Conservation (phyloP, 2,888 invertebrate species). For the Melinaea menophilus region DNA sequence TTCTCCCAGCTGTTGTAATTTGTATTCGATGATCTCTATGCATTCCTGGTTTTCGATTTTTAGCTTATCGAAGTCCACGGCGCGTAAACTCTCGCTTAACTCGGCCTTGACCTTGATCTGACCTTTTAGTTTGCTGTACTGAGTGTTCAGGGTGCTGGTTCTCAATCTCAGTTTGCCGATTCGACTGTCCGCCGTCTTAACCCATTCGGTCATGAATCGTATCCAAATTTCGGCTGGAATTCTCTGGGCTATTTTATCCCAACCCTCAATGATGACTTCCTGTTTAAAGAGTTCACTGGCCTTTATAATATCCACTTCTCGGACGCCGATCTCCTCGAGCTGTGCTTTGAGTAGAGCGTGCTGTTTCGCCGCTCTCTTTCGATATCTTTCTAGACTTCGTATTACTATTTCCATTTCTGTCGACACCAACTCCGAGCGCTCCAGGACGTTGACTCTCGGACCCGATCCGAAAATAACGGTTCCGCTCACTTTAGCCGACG, state of each 20-base stretch:
- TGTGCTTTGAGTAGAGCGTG: constrained; percentile 68
- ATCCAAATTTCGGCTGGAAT: constrained; percentile 80
- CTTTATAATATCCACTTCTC: constrained; percentile 71
- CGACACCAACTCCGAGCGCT: constrained; percentile 70
- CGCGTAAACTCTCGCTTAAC: constrained; percentile 76
- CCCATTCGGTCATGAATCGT: constrained; percentile 80
- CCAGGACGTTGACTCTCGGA: constrained; percentile 70
- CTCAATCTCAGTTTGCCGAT: constrained; percentile 79
- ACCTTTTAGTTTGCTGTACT: constrained; percentile 72
- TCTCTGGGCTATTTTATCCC: constrained; percentile 78
- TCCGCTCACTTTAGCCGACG: constrained; percentile 56
- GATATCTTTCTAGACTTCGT: constrained; percentile 46
- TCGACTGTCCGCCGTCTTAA: constrained; percentile 72
- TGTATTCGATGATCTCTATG: constrained; percentile 72
- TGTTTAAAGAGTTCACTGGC: constrained; percentile 70
- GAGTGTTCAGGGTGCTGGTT: constrained; percentile 74
- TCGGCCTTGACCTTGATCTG: constrained; percentile 77
- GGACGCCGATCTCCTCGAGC: constrained; percentile 75
- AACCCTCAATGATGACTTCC: constrained; percentile 70
- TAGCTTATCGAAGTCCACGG: constrained; percentile 81
- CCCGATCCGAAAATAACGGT: constrained; percentile 54
- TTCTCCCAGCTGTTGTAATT: constrained; percentile 70
- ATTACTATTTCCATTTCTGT: constrained; percentile 72
- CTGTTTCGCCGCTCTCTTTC: constrained; percentile 51
- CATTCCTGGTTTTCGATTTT: constrained; percentile 79